Conservation (phyloP, 2,888 invertebrate genomes). For the Rhorus exstirpatorius region DNA sequence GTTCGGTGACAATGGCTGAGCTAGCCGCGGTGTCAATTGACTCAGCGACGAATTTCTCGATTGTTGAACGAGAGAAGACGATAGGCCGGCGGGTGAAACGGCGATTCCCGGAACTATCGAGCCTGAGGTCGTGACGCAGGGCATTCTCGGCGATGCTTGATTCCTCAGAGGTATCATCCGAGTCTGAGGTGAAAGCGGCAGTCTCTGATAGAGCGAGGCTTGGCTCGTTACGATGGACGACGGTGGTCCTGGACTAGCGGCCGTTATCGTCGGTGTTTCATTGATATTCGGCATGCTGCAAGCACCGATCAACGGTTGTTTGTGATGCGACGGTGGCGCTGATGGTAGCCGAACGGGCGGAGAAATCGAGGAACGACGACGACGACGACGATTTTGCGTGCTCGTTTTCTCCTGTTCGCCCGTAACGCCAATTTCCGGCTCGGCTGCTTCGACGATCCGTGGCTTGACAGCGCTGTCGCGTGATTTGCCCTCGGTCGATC, state of each 20-base stretch:
- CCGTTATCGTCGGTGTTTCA: constrained; percentile 77
- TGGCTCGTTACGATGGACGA: constrained; percentile 64
- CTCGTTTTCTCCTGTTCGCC: constrained; percentile 74
- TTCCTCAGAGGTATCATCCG: constrained; percentile 81
- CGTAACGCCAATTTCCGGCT: constrained; percentile 72
- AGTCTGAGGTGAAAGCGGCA: constrained; percentile 82
- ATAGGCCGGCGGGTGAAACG: constrained; percentile 68
- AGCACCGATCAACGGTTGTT: constrained; percentile 75
- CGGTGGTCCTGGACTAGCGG: constrained; percentile 77
- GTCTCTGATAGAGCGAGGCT: constrained; percentile 82
- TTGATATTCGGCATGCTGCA: constrained; percentile 78
- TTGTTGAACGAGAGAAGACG: constrained; percentile 79
- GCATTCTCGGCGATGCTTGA: constrained; percentile 80
- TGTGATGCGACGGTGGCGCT: constrained; percentile 75
- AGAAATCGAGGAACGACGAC: constrained; percentile 52
- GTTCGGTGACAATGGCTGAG: constrained; percentile 82
- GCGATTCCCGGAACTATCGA: constrained; percentile 62
- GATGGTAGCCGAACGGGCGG: constrained; percentile 45
- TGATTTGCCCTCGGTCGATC: constrained; percentile 86
- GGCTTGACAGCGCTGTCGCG: constrained; percentile 15
- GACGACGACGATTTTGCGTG: constrained; percentile 35
- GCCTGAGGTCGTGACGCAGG: constrained; percentile 75
- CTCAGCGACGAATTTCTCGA: constrained; percentile 80
- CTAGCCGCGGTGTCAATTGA: constrained; percentile 77
- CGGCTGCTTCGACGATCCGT: constrained; percentile 75